These are phyloP conservation scores for crab-eating macaque (Macaca fascicularis) DNA, from an alignment of 2,113 vertebrate genomes.

Conservation along the genomic window DNA sequence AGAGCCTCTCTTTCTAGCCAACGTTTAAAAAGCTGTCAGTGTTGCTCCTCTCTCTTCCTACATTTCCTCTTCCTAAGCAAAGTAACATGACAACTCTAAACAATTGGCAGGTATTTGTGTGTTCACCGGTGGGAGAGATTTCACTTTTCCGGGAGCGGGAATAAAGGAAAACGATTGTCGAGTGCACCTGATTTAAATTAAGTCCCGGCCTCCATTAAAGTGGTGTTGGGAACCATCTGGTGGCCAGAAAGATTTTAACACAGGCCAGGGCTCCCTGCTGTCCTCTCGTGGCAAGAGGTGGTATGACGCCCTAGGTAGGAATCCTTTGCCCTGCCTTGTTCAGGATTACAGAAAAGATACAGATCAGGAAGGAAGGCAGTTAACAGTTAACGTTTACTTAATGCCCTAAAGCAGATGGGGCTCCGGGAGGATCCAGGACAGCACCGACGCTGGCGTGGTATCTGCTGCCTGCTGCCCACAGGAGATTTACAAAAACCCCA, in stretches of 20 bases:
- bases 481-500: background rate
- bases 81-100: background rate
- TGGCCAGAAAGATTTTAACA: conserved; percentile 30
- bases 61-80: background rate
- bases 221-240: conserved; percentile 70
- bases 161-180: background rate
- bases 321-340: background rate
- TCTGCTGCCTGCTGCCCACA: background rate
- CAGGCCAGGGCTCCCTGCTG: background rate
- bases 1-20: background rate
- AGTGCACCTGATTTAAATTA: background rate
- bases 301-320: background rate
- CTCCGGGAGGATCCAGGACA: background rate
- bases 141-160: background rate
- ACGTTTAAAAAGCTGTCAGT: background rate
- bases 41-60: background rate
- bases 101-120: background rate
- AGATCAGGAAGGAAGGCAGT: background rate
- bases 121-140: background rate
- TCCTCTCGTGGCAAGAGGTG: conserved; percentile 20
- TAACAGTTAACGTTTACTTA: background rate
- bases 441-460: background rate
- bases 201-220: background rate
- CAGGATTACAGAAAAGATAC: background rate
- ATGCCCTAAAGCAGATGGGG: background rate